Evolutionary conservation across 2,888 invertebrate genomes (phyloP), one percentile per base, ranked within the genome.

Genomic region (Fissipunctia ypsillon): DNA sequence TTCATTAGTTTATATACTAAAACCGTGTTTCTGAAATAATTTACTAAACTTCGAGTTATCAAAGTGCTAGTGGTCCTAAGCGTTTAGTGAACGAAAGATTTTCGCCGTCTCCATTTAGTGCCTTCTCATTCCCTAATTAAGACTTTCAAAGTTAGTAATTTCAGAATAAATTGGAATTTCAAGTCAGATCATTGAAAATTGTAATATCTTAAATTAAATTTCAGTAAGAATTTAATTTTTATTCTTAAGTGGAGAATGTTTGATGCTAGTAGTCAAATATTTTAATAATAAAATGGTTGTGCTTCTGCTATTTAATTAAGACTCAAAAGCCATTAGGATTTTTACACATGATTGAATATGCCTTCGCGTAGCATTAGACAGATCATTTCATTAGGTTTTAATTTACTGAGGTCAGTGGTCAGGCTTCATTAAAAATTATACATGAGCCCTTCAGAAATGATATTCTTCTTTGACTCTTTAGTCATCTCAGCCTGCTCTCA

Each of bases 121-220:
- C 67, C 65, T 63, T 70, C 81, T 85, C 69, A 75, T 76, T 45
- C 64, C 54, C 57, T 73, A 86, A 81, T 82, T 84, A 78, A 61
- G 52, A 75, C 74, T 82, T 81, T 52, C 7, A 73, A 71, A 80
- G 66, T 82, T 73, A 80, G 79, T 73, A 79, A 75, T 86, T 74
- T 77, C 38, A 57, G 41, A 70, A 75, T 74, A 73, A 81, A 76
- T 77, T 81, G 59, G 38, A 83, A 77, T 71, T 77, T 78, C 16
- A 57, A 80, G 65, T 60, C 67, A 52, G 57, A 66, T 75, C 31
- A 78, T 73, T 73, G 66, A 77, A 78, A 66, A 60, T 52, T 77
- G 38, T 54, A 28, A 82, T 71, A 45, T 65, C 7, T 81, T 75
- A 75, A 35, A 74, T 72, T 57, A 60, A 80, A 73, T 83, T 73